phyloP scores from a whole-genome alignment of 1,140 invertebrate species.

The Drosophila biarmipes region DNA sequence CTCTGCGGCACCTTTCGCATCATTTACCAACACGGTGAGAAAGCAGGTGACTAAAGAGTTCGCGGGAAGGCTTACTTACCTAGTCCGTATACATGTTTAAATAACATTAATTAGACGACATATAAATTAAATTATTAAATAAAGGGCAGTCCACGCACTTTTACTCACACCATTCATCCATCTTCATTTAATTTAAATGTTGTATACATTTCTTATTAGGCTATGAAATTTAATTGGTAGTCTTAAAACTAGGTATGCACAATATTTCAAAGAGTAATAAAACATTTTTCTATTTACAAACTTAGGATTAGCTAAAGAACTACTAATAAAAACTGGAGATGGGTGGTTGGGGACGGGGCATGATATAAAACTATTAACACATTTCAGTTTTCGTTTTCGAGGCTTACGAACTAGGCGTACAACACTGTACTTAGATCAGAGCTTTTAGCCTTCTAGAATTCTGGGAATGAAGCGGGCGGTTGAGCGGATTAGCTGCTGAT shows the following conservation, averaged over 20 bases:
- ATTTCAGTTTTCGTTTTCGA: conserved; percentile 57
- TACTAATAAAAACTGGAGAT: conserved; percentile 5
- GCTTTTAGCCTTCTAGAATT: conserved; percentile 37
- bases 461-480: neutral
- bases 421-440: conserved; percentile 19
- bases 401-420: conserved; percentile 17
- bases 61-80: neutral
- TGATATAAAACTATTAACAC: conserved; percentile 74
- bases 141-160: too few species aligned
- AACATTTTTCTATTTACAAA: conserved; percentile 33
- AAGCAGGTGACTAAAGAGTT: conserved; percentile 16
- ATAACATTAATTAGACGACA: too few species aligned
- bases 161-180: neutral
- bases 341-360: neutral
- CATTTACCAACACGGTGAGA: conserved; percentile 10
- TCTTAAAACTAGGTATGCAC: conserved; percentile 5
- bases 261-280: conserved; percentile 7
- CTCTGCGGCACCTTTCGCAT: conserved; percentile 8
- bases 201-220: conserved; percentile 17
- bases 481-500: neutral
- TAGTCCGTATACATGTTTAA: too few species aligned
- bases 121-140: too few species aligned
- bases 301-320: conserved; percentile 18
- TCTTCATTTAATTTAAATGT: conserved; percentile 8
- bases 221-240: neutral